Evolutionary conservation across 2,113 vertebrate species (phyloP).

Genomic region (Tragelaphus strepsiceros): DNA sequence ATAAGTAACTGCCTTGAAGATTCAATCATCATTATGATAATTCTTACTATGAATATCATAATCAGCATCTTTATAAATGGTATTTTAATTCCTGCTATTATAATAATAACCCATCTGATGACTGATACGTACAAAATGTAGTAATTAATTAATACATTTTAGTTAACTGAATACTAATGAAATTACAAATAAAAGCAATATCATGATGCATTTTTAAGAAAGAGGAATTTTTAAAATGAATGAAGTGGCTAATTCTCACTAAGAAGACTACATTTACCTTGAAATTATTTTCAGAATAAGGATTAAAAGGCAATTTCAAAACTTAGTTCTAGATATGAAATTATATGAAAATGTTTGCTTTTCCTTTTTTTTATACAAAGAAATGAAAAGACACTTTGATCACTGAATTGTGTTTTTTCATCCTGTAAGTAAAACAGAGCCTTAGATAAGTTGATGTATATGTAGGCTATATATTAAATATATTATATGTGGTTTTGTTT

Average conservation of each 20-base stretch:
- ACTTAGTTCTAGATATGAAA: not conserved
- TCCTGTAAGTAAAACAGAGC: not conserved
- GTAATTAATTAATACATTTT: not conserved
- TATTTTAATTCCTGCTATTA: slow-evolving; percentile 22
- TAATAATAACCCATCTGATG: not conserved
- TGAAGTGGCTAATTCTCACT: not conserved
- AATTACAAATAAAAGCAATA: not conserved
- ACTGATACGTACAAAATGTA: not conserved
- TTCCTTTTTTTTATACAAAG: not conserved
- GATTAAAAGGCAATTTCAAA: not conserved
- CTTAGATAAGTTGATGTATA: not conserved
- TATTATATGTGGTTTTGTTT: not conserved
- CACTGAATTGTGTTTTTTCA: not conserved
- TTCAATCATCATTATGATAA: not conserved
- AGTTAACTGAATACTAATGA: not conserved
- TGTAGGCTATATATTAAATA: too few relatives aligned
- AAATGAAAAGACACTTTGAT: not conserved
- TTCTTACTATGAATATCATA: not conserved
- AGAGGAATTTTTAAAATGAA: not conserved
- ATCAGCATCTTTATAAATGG: slow-evolving; percentile 21
- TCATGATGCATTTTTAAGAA: not conserved
- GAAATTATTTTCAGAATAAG: slow-evolving; percentile 19
- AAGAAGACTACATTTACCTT: not conserved
- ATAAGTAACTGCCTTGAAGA: not conserved
- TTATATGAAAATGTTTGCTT: not conserved